Evolutionary conservation across 2,888 invertebrate genomes (phyloP).

Genomic region (Pemphredon lugubris): DNA sequence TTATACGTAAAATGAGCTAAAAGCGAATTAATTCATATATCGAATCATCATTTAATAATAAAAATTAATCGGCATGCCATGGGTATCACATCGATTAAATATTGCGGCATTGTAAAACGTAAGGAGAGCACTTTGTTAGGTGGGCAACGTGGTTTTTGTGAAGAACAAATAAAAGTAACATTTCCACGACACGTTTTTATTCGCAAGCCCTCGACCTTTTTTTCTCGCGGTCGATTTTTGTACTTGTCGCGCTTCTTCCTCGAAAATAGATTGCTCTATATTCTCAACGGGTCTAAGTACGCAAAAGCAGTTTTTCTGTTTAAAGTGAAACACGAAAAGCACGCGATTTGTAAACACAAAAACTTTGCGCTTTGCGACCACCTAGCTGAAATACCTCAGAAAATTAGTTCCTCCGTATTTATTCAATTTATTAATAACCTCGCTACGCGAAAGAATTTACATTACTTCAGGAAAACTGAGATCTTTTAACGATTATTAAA

Average conservation of each 20-base stretch:
- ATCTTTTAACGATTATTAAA: too few relatives aligned
- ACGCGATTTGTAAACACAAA: not conserved
- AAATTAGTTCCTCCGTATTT: slow-evolving; percentile 48
- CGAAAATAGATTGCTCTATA: not conserved
- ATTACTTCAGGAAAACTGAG: slow-evolving; percentile 18
- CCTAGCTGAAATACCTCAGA: not conserved
- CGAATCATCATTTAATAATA: not conserved
- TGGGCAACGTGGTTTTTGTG: too few relatives aligned
- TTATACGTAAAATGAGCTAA: not conserved
- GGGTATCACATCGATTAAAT: slow-evolving; percentile 7
- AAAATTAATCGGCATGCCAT: slow-evolving; percentile 2
- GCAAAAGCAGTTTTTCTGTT: not conserved
- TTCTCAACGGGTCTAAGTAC: not conserved
- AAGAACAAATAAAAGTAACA: not conserved
- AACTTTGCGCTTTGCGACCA: slow-evolving; percentile 1
- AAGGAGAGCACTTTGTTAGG: too few relatives aligned
- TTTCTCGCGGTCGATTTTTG: not conserved
- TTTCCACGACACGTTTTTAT: too few relatives aligned
- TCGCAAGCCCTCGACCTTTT: too few relatives aligned
- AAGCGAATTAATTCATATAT: not conserved
- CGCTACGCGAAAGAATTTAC: slow-evolving; percentile 18
- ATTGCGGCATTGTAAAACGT: slow-evolving; percentile 22
- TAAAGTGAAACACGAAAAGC: not conserved
- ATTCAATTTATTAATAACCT: slow-evolving; percentile 2
- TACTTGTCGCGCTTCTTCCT: slow-evolving; percentile 3